Base-by-base conservation (phyloP, 2,888 invertebrate genomes). In the Tenthredo distinguenda region DNA sequence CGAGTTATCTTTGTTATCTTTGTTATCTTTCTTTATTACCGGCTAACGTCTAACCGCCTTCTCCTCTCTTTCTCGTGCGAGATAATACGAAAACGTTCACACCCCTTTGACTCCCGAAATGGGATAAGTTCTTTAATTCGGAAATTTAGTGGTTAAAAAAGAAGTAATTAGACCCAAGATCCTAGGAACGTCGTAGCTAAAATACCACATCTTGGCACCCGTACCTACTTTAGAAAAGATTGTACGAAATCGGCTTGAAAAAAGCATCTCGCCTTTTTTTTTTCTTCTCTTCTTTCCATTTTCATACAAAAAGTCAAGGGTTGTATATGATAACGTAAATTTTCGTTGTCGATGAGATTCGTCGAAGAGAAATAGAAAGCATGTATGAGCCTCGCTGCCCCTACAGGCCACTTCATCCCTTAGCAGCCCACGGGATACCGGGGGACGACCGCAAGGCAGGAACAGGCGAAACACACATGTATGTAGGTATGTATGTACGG, bases 101-200 rank as follows among this genome's bases (percentile, higher is more conserved):
- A 93, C 93, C 93, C 93, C 93, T 93, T 92, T 93, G 93, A 90
- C 90, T 92, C 91, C 92, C 93, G 92, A 93, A 93, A 93, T 93
- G 93, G 93, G 93, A 93, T 93, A 93, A 93, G 92, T 93, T 93
- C 93, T 93, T 93, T 93, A 93, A 93, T 93, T 92, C 92, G 92
- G 89, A 90, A 92, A 93, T 93, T 93, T 93, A 93, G 87, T 89
- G 86, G 86, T 87, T 87, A 87, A 87, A 87, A 89, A 92, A 91
- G 91, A 91, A 90, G 90, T 90, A 65, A 92, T 93, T 92, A 93
- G 31, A 77, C 50, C 18, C 31, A 34, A 77, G 77, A 77, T 55
- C 50, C 31, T 18, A 47, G 18, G 18, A 26, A 55, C 77, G 18
- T 62, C 26, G 62, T 26, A 31, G 34, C 34, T 26, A 7, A 68